phyloP scores from a whole-genome alignment of 1,140 invertebrate genomes.

The Ceratosolen fusciceps region DNA sequence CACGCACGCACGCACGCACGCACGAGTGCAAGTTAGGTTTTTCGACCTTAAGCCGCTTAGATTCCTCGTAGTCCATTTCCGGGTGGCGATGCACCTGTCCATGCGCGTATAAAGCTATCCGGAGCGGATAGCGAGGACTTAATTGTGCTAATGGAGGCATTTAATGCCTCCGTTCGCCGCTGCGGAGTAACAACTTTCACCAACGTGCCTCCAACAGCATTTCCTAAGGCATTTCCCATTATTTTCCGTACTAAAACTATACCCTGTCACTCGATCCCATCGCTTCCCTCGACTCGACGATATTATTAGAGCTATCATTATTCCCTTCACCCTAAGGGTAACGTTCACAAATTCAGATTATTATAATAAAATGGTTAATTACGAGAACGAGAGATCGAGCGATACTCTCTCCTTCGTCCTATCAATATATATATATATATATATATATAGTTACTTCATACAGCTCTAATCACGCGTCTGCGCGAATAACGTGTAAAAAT shows the following conservation, averaged over 20 bases:
- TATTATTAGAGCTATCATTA: not conserved
- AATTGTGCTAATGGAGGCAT: conserved; percentile 52
- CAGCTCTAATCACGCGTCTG: too few relatives aligned
- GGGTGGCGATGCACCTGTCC: not conserved
- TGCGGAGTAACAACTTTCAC: conserved; percentile 20
- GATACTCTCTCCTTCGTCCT: too few relatives aligned
- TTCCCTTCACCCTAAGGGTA: not conserved
- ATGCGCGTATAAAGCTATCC: conserved; percentile 48
- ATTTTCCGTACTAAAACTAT: too few relatives aligned
- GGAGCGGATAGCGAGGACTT: conserved; percentile 52
- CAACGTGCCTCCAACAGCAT: not conserved
- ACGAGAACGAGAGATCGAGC: too few relatives aligned
- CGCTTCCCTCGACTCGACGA: too few relatives aligned
- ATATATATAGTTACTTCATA: too few relatives aligned
- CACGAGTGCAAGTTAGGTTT: too few relatives aligned
- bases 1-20: not conserved
- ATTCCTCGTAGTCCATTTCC: conserved; percentile 56
- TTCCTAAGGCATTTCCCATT: too few relatives aligned
- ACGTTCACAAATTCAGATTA: not conserved
- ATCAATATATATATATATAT: too few relatives aligned
- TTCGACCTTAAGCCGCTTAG: not conserved
- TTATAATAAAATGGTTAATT: too few relatives aligned
- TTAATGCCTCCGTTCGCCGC: conserved; percentile 15
- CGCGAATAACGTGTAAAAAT: too few relatives aligned
- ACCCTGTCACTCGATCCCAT: too few relatives aligned